phyloP scores from a whole-genome alignment of 2,888 invertebrate species.

The Dioctria linearis region DNA sequence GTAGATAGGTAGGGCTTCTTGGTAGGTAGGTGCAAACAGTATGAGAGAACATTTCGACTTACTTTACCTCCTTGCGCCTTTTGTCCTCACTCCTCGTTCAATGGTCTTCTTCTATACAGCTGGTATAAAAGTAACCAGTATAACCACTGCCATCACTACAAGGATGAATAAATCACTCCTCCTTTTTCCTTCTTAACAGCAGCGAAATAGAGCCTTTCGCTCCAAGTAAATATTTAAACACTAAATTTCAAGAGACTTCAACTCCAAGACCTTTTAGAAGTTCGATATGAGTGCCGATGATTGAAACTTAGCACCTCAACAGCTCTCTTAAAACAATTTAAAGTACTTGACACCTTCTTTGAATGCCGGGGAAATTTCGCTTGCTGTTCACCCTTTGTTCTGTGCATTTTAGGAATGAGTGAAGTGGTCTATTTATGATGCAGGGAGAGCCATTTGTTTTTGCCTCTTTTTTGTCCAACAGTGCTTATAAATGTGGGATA shows the following conservation, averaged over 20 bases:
- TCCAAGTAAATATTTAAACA: slow-evolving; percentile 12
- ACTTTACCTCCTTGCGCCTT: too few relatives aligned
- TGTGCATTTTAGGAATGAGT: not conserved
- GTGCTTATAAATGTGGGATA: too few relatives aligned
- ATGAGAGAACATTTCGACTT: too few relatives aligned
- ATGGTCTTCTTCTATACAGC: too few relatives aligned
- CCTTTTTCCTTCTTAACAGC: not conserved
- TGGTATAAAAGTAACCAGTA: too few relatives aligned
- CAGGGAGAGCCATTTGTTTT: not conserved
- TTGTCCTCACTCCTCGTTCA: too few relatives aligned
- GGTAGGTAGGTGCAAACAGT: too few relatives aligned
- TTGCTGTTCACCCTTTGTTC: slow-evolving; percentile 1
- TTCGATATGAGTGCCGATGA: slow-evolving; percentile 31
- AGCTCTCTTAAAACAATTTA: slow-evolving; percentile 30
- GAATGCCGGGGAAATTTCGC: slow-evolving; percentile 12
- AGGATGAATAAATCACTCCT: not conserved
- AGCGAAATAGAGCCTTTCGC: not conserved
- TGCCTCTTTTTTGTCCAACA: not conserved
- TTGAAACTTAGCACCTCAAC: slow-evolving; percentile 32
- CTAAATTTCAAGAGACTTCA: slow-evolving; percentile 13
- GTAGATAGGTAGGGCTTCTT: too few relatives aligned
- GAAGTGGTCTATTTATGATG: not conserved
- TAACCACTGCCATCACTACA: not conserved
- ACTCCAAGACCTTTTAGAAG: not conserved
- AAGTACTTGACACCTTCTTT: slow-evolving; percentile 36